phyloP scores from a whole-genome alignment of 2,888 invertebrate species.

The Gibbula magus region DNA sequence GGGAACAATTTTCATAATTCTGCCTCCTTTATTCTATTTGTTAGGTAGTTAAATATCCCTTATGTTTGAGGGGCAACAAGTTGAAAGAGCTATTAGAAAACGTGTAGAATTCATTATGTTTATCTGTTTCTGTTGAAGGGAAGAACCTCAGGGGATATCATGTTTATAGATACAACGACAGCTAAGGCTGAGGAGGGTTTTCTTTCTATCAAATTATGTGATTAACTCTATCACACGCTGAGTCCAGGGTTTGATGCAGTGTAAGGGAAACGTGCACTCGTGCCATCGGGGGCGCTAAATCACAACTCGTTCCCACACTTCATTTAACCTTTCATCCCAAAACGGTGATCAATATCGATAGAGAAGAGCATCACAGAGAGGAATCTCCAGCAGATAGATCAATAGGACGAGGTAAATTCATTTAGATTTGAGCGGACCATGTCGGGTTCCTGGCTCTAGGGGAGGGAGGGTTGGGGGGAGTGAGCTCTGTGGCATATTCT shows the following conservation, averaged over 20 bases:
- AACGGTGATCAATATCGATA: constrained; percentile 7
- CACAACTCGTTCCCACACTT: constrained; percentile 3
- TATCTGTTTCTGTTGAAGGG: not conserved
- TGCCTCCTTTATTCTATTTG: too few species aligned
- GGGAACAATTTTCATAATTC: too few species aligned
- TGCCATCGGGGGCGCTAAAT: constrained; percentile 7
- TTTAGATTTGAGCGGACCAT: not conserved
- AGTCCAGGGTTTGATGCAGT: not conserved
- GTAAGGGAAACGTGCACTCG: not conserved
- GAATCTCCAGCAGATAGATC: not conserved
- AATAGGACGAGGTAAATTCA: constrained; percentile 17
- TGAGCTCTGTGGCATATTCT: too few species aligned
- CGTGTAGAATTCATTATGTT: not conserved
- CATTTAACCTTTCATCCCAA: constrained; percentile 15
- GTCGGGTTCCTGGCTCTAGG: not conserved
- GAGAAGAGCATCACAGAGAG: not conserved
- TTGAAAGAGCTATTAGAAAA: too few species aligned
- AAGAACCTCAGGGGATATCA: not conserved
- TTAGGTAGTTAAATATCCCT: not conserved
- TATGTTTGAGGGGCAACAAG: not conserved
- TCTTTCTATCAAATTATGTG: constrained; percentile 18
- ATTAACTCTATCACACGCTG: constrained; percentile 1
- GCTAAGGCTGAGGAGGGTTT: not conserved
- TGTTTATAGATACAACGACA: not conserved
- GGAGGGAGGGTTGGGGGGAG: too few species aligned